These are phyloP conservation scores for Harpagoxenus sublaevis DNA, from an alignment of 2,888 invertebrate species.

Conservation along the genomic window DNA sequence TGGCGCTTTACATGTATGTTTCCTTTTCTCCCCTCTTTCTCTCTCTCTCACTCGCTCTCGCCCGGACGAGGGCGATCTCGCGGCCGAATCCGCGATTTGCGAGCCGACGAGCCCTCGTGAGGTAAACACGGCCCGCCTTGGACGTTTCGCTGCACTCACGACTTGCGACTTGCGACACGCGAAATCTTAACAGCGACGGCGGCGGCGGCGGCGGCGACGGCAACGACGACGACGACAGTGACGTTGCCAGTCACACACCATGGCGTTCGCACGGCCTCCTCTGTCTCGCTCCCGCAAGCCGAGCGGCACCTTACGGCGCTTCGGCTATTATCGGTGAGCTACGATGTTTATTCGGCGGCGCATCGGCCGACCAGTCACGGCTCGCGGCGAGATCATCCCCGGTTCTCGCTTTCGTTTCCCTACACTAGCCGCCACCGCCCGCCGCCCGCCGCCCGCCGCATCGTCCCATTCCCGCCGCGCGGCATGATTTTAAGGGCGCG, in stretches of 20 bases:
- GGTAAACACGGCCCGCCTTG: background rate
- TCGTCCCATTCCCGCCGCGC: background rate
- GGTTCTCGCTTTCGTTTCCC: constrained; percentile 65
- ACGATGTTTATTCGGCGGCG: constrained; percentile 83
- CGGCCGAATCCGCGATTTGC: no score
- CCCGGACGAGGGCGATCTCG: background rate
- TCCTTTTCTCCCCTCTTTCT: background rate
- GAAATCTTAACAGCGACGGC: constrained; percentile 2
- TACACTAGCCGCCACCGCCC: constrained; percentile 37
- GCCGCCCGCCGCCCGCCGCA: background rate
- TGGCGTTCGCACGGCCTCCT: constrained; percentile 84
- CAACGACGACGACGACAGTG: constrained; percentile 77
- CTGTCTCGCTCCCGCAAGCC: constrained; percentile 71
- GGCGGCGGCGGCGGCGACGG: constrained; percentile 26
- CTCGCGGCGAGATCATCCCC: constrained; percentile 74
- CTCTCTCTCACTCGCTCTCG: background rate
- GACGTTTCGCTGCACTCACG: background rate
- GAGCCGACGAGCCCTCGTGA: no score
- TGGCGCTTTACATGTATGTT: background rate
- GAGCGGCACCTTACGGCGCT: constrained; percentile 79
- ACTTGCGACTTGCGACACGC: background rate
- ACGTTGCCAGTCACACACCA: constrained; percentile 85
- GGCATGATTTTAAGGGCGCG: constrained; percentile 18
- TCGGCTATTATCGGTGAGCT: constrained; percentile 83
- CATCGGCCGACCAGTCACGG: constrained; percentile 79